phyloP scores from a whole-genome alignment of 2,797 vertebrate genomes.

The Gobionotothen gibberifrons region DNA sequence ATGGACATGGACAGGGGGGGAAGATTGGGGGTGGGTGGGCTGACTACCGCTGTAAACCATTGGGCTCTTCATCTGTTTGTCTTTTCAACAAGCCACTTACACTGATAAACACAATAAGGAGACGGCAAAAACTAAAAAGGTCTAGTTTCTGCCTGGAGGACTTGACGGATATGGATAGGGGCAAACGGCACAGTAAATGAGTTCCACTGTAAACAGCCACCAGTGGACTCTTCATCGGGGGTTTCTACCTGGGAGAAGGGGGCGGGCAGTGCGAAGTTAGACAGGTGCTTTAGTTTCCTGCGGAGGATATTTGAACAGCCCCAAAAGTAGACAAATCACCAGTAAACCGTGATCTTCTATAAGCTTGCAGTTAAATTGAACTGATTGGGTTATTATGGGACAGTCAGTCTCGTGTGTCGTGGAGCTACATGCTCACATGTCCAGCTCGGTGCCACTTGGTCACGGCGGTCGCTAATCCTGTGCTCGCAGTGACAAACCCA shows the following conservation, averaged over 20 bases:
- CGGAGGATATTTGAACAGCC: slow-evolving; percentile 11
- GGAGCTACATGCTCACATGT: slow-evolving; percentile 29
- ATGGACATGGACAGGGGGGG: slow-evolving; percentile 30
- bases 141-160: slow-evolving; percentile 35
- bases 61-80: slow-evolving; percentile 40
- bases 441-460: slow-evolving; percentile 28
- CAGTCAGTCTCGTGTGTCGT: neutral
- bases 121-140: neutral
- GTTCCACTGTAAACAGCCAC: slow-evolving; percentile 35
- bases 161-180: slow-evolving; percentile 13
- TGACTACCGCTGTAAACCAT: slow-evolving; percentile 55
- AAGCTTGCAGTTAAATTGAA: neutral
- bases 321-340: slow-evolving; percentile 29
- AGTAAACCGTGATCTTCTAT: slow-evolving; percentile 3
- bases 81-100: slow-evolving; percentile 54
- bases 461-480: slow-evolving; percentile 44
- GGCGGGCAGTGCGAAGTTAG: neutral
- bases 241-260: slow-evolving; percentile 9
- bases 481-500: slow-evolving; percentile 21
- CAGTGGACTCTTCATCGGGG: slow-evolving; percentile 15
- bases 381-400: too few species aligned
- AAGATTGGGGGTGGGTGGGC: neutral
- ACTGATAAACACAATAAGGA: slow-evolving; percentile 38
- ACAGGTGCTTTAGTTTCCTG: slow-evolving; percentile 17
- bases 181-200: slow-evolving; percentile 27